These are phyloP conservation scores for Clarias pachynema DNA, from an alignment of 2,797 vertebrate species.

Conservation along the genomic window DNA sequence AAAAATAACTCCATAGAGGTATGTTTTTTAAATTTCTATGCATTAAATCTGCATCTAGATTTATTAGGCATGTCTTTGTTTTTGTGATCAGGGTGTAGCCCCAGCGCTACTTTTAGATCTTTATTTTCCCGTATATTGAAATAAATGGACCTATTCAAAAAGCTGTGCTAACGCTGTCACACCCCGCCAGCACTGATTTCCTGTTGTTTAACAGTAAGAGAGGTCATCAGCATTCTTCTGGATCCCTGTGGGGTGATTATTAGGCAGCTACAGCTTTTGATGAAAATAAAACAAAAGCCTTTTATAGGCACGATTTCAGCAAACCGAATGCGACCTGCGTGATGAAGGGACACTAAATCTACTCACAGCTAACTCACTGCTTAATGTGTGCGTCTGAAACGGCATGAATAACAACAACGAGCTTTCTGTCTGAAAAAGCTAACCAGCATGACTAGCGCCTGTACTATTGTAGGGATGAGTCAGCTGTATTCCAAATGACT, in stretches of 20 bases:
- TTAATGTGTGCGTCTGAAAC: not conserved
- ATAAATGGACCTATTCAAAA: conserved; percentile 41
- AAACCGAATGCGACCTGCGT: not conserved
- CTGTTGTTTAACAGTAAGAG: conserved; percentile 48
- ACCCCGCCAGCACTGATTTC: conserved; percentile 40
- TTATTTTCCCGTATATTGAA: conserved; percentile 19
- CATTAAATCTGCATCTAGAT: not conserved
- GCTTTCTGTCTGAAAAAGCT: conserved; percentile 43
- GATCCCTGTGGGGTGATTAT: conserved; percentile 34
- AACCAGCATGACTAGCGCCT: not conserved
- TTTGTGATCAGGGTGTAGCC: conserved; percentile 8
- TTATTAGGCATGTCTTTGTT: conserved; percentile 7
- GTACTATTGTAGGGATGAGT: conserved; percentile 59
- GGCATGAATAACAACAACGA: conserved; percentile 68
- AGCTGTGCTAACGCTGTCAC: conserved; percentile 36
- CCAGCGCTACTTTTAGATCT: conserved; percentile 25
- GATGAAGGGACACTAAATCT: not conserved
- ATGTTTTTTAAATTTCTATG: not conserved
- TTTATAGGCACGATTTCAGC: not conserved
- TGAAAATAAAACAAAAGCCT: conserved; percentile 38
- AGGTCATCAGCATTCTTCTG: conserved; percentile 38
- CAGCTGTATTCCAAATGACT: not conserved
- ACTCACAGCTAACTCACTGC: not conserved
- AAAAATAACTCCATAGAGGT: conserved; percentile 8
- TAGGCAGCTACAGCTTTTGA: conserved; percentile 19